Evolutionary conservation across 2,797 vertebrate species (phyloP), one percentile per base, ranked within the genome.

Genomic region (Melanotaenia trifasciata): DNA sequence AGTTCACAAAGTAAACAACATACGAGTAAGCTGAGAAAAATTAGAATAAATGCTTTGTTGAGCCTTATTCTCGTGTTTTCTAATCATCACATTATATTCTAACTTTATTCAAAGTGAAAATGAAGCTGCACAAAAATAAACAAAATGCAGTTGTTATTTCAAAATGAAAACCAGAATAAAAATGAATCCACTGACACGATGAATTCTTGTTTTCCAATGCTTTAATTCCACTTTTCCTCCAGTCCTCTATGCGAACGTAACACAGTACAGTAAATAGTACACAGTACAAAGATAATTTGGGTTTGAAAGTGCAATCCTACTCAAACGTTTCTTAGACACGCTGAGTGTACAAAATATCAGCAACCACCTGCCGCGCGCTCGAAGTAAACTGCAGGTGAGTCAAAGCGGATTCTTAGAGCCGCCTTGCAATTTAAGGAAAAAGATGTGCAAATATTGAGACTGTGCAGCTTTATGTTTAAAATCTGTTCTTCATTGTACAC

Each of bases 261-360:
- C 66, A 86, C 80, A 78, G 78, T 89, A 90, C 72, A 84, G 83
- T 68, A 32, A 53, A 78, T 13, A 69, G 71, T 53, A 74, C 54
- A 91, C 88, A 92, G 91, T 93, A 92, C 90, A 85, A 84, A 80
- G 91, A 92, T 93, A 87, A 81, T 83, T 82, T 72, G 59, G 67
- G 53, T 82, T 89, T 77, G 54, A 90, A 90, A 90, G 86, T 88
- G 85, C 86, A 90, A 70, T 76, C 71, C 67, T 69, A 53, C 62
- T 81, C 68, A 72, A 75, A 80, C 47, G 56, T 71, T 67, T 57
- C 67, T 83, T 50, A 62, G 70, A 87, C 50, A 68, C 7, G 58
- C 43, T 45, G 66, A 86, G 79, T 60, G 56, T 51, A 61, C 61
- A 72, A 74, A 78, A 70, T 18, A 53, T 74, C 47, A 64, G 78